Conservation (phyloP, 1,140 invertebrate species). For the Telenomus remus region DNA sequence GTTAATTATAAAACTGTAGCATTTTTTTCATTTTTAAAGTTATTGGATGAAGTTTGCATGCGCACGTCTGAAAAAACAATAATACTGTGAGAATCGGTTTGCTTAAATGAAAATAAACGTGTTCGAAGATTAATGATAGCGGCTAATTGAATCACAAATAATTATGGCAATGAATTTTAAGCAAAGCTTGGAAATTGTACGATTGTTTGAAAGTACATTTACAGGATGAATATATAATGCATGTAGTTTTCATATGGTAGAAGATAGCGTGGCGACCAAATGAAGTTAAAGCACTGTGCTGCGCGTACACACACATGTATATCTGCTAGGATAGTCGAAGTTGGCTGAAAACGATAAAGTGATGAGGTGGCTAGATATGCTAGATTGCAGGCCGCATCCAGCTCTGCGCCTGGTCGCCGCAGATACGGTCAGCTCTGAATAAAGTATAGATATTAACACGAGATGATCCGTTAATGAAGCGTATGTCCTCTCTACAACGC, state of each 20-base stretch:
- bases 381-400: conserved; percentile 57
- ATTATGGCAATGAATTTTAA: conserved; percentile 49
- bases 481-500: conserved; percentile 70
- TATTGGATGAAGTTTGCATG: no score
- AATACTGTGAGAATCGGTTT: no score
- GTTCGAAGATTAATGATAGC: conserved; percentile 35
- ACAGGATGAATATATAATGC: conserved; percentile 56
- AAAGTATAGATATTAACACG: conserved; percentile 77
- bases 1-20: no score
- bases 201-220: conserved; percentile 58
- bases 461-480: conserved; percentile 77
- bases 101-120: conserved; percentile 21
- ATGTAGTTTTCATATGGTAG: conserved; percentile 47
- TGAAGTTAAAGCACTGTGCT: conserved; percentile 43
- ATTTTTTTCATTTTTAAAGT: no score
- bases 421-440: conserved; percentile 65
- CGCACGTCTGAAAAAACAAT: no score
- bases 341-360: conserved; percentile 29
- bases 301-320: conserved; percentile 5
- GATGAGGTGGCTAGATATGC: conserved; percentile 53
- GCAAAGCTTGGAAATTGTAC: conserved; percentile 50
- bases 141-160: conserved; percentile 49
- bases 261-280: conserved; percentile 40
- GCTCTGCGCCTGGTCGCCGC: conserved; percentile 53
- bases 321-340: conserved; percentile 26